Conservation (phyloP, 2,797 vertebrate species). For the Synanceia verrucosa region DNA sequence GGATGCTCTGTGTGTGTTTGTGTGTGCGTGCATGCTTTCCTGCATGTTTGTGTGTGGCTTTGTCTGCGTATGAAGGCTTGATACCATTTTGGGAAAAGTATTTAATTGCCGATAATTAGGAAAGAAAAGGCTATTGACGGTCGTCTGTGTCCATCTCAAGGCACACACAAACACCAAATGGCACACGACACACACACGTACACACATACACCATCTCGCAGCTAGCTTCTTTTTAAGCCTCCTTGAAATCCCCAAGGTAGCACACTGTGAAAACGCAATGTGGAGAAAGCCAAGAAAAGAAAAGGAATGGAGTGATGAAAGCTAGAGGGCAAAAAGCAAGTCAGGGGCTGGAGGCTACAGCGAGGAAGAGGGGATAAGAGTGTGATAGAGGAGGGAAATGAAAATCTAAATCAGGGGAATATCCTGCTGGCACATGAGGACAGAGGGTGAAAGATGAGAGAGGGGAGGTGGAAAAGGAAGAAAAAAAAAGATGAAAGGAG, state of each 20-base stretch:
- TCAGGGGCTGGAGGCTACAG: constrained; percentile 67
- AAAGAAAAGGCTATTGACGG: constrained; percentile 4
- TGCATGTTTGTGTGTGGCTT: constrained; percentile 23
- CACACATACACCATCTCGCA: constrained; percentile 52
- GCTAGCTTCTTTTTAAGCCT: constrained; percentile 78
- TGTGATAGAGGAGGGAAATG: constrained; percentile 79
- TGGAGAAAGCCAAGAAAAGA: constrained; percentile 76
- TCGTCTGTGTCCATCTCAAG: constrained; percentile 51
- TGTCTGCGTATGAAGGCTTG: constrained; percentile 44
- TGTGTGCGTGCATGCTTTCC: neutral
- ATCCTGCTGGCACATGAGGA: constrained; percentile 80
- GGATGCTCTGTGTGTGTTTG: constrained; percentile 42
- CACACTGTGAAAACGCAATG: constrained; percentile 79
- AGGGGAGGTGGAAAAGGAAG: constrained; percentile 49
- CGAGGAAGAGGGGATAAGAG: constrained; percentile 78
- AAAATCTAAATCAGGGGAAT: constrained; percentile 83
- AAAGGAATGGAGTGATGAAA: constrained; percentile 79
- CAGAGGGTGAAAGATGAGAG: constrained; percentile 70
- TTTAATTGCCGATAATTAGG: constrained; percentile 71
- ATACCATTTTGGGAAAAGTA: constrained; percentile 54
- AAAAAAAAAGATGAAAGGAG: constrained; percentile 57
- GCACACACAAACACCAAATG: constrained; percentile 63
- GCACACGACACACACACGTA: constrained; percentile 21
- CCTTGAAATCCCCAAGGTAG: constrained; percentile 81
- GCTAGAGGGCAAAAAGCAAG: constrained; percentile 77